phyloP scores from a whole-genome alignment of 2,888 invertebrate genomes.

The Aporophyla lueneburgensis region DNA sequence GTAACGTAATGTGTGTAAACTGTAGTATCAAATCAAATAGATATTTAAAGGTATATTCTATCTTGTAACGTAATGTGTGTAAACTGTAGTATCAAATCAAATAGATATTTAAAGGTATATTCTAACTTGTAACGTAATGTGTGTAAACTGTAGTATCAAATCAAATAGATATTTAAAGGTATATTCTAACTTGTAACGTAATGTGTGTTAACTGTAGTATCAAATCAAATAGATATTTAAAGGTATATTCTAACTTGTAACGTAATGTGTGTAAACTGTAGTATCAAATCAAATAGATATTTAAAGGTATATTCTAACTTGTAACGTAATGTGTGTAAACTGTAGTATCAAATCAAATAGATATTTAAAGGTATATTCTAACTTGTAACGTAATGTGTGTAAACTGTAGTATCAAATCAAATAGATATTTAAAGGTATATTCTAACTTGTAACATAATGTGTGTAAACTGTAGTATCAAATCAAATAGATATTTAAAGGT shows the following conservation, averaged over 20 bases:
- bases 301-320: neutral
- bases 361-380: neutral
- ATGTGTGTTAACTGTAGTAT: too few relatives aligned
- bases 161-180: neutral
- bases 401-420: neutral
- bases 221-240: neutral
- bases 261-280: neutral
- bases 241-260: neutral
- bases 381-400: neutral
- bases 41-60: neutral
- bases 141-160: too few relatives aligned
- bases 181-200: neutral
- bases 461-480: too few relatives aligned
- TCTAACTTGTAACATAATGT: neutral
- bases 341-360: neutral
- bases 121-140: neutral
- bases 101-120: neutral
- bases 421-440: neutral
- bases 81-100: neutral
- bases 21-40: neutral
- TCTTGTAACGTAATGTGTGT: neutral
- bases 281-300: neutral
- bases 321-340: neutral
- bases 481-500: neutral
- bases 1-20: neutral